phyloP scores from a whole-genome alignment of 2,888 invertebrate species.

The Muscina levida region DNA sequence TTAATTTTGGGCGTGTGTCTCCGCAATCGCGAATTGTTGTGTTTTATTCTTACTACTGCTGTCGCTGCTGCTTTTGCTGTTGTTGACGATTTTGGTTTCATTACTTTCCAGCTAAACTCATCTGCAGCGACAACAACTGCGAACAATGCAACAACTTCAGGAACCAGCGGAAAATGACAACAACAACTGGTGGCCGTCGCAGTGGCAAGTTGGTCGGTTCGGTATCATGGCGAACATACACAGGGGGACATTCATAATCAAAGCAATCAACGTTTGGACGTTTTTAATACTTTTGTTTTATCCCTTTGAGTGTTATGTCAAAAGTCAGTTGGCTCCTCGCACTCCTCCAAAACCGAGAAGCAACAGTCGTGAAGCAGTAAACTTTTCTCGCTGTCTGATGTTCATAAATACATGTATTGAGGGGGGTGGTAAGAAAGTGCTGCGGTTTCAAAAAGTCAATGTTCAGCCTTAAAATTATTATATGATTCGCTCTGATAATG shows the following conservation, averaged over 20 bases:
- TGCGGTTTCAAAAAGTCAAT: too few relatives aligned
- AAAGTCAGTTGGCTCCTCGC: conserved; percentile 56
- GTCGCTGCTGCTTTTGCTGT: too few relatives aligned
- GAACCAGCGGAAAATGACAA: not conserved
- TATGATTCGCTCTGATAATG: too few relatives aligned
- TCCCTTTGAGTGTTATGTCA: conserved; percentile 68
- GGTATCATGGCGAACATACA: conserved; percentile 39
- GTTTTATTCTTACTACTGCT: not conserved
- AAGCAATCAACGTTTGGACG: conserved; percentile 78
- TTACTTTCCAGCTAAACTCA: conserved; percentile 15
- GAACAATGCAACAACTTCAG: conserved; percentile 3
- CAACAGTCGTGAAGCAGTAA: conserved; percentile 1
- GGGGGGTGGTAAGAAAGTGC: too few relatives aligned
- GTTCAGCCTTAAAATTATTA: too few relatives aligned
- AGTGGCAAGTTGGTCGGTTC: conserved; percentile 31
- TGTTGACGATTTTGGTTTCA: not conserved
- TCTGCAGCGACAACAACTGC: conserved; percentile 33
- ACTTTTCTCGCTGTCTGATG: conserved; percentile 52
- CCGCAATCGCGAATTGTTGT: conserved; percentile 2
- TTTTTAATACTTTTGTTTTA: conserved; percentile 76
- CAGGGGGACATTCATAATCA: conserved; percentile 71
- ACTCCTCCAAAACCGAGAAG: conserved; percentile 3
- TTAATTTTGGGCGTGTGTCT: not conserved
- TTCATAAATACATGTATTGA: too few relatives aligned
- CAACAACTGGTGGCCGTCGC: not conserved